A percentile compares a stretch with the other conserved stretches of the same genome.
Conservation (phyloP, 2,888 invertebrate species). For the Azorinus chamasolen region DNA sequence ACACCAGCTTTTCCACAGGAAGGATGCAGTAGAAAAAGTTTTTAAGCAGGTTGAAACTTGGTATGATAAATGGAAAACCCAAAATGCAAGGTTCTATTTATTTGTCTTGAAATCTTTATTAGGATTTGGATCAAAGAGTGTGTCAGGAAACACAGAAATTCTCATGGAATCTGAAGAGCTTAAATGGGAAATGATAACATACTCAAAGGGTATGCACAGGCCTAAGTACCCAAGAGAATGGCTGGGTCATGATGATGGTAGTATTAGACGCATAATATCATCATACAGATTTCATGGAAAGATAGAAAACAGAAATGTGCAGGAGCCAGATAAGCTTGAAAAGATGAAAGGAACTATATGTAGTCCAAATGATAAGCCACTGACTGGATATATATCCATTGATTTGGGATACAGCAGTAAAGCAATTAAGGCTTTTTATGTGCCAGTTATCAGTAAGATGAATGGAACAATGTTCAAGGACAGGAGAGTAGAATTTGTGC, state of each 20-base stretch:
- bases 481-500: slow-evolving; percentile 45
- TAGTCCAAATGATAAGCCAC: slow-evolving; percentile 22
- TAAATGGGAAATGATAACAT: slow-evolving; percentile 50
- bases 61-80: slow-evolving; percentile 47
- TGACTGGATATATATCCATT: slow-evolving; percentile 39
- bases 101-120: slow-evolving; percentile 58
- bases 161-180: slow-evolving; percentile 44
- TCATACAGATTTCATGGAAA: slow-evolving; percentile 47
- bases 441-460: slow-evolving; percentile 42
- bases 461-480: slow-evolving; percentile 39
- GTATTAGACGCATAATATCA: slow-evolving; percentile 45
- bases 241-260: slow-evolving; percentile 42
- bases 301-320: slow-evolving; percentile 4
- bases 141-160: slow-evolving; percentile 12
- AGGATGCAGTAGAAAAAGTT: slow-evolving; percentile 42
- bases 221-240: slow-evolving; percentile 63
- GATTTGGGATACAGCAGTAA: slow-evolving; percentile 38
- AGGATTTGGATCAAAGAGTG: slow-evolving; percentile 54
- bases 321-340: neutral
- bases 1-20: slow-evolving; percentile 17
- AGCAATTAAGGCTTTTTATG: slow-evolving; percentile 47
- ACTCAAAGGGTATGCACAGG: slow-evolving; percentile 35
- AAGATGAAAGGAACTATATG: slow-evolving; percentile 27
- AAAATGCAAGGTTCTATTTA: slow-evolving; percentile 56
- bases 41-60: slow-evolving; percentile 45